Percentiles rank a stretch among this genome's conserved stretches.
Evolutionary conservation across 2,888 invertebrate genomes (phyloP).

Genomic region (Erebia ligea): DNA sequence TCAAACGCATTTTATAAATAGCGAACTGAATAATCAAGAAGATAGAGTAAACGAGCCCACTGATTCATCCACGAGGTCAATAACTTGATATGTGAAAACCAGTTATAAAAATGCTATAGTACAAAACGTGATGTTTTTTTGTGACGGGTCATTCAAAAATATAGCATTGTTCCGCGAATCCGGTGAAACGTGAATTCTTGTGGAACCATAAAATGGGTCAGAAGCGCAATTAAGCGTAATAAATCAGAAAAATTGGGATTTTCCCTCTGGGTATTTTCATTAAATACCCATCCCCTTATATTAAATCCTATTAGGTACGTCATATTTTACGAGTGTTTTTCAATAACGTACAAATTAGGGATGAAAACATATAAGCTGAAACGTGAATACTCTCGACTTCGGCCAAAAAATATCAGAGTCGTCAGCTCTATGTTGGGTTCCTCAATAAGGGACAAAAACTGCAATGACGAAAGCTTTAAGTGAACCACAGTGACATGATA

Average conservation of each 20-base stretch:
- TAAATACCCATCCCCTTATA: conserved; percentile 14
- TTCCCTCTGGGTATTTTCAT: conserved; percentile 12
- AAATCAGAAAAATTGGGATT: conserved; percentile 29
- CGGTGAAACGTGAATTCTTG: conserved; percentile 24
- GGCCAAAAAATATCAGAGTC: no score
- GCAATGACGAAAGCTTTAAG: no score
- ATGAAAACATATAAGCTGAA: neutral
- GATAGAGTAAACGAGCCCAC: conserved; percentile 55
- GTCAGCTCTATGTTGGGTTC: no score
- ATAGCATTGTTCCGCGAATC: conserved; percentile 55
- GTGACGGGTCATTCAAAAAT: conserved; percentile 49
- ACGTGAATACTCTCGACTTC: no score
- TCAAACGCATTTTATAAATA: conserved; percentile 30
- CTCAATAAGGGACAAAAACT: no score
- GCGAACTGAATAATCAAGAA: conserved; percentile 31
- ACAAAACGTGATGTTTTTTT: conserved; percentile 52
- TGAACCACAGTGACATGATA: no score
- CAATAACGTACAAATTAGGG: neutral
- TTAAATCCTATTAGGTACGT: neutral
- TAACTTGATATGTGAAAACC: conserved; percentile 61
- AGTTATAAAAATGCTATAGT: conserved; percentile 61
- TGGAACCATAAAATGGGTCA: conserved; percentile 45
- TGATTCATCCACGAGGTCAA: conserved; percentile 69
- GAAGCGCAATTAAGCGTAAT: conserved; percentile 35
- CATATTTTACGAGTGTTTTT: conserved; percentile 1